Conservation (phyloP, 2,888 invertebrate genomes). For the Heliconius aoede region DNA sequence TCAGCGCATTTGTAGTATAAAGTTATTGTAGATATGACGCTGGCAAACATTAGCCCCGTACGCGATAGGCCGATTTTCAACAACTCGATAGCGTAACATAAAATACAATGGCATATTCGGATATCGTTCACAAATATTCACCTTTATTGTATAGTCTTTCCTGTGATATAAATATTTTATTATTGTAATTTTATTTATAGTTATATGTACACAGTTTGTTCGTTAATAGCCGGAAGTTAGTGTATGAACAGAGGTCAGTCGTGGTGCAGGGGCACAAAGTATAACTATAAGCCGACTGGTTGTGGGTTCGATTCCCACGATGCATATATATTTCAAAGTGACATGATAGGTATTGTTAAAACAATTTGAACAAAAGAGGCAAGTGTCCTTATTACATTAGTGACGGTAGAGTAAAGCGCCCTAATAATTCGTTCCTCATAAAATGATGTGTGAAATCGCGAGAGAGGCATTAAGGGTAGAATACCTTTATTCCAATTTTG, state of each 20-base stretch:
- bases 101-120: slow-evolving; percentile 36
- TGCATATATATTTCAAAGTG: not conserved
- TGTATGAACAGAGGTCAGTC: too few relatives aligned
- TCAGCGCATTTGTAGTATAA: not conserved
- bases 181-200: not conserved
- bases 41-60: slow-evolving; percentile 19
- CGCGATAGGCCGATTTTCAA: slow-evolving; percentile 19
- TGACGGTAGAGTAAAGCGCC: slow-evolving; percentile 14
- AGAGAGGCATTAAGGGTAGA: slow-evolving; percentile 50
- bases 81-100: slow-evolving; percentile 22
- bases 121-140: slow-evolving; percentile 23
- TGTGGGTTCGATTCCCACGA: too few relatives aligned
- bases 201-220: not conserved
- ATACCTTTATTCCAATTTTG: slow-evolving; percentile 51
- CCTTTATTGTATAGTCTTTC: slow-evolving; percentile 9
- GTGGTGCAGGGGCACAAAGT: too few relatives aligned
- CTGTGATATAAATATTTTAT: not conserved
- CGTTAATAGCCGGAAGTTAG: not conserved
- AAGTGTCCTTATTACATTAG: slow-evolving; percentile 28
- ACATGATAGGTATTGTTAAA: slow-evolving; percentile 3
- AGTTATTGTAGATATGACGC: not conserved
- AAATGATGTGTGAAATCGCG: slow-evolving; percentile 51
- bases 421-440: slow-evolving; percentile 50
- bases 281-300: too few relatives aligned
- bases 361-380: slow-evolving; percentile 8